Evolutionary conservation across 2,113 vertebrate species (phyloP), one percentile per base, ranked within the genome.

Genomic region (Rafetus swinhoei): DNA sequence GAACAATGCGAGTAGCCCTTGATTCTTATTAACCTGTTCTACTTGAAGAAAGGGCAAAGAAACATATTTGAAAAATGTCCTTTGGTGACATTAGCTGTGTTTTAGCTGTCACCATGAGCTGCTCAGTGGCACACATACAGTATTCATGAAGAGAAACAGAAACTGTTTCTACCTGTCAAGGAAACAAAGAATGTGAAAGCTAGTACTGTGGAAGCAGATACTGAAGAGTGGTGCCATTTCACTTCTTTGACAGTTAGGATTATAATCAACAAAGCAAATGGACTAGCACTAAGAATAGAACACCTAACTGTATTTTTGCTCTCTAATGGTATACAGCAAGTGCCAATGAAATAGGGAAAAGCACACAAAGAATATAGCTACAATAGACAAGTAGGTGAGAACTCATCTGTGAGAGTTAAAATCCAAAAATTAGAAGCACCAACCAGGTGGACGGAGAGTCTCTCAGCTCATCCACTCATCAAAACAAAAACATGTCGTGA

Each of bases 201-300:
- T 27, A 81, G 88, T 95, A 81, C 79, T 94, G 1, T 3, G 55
- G 77, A 95, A 0, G 0, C 39, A 91, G 35, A 89, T 86, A 59
- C 53, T 88, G 86, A 82, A 89, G 86, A 96, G 81, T 74, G 87
- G 79, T 89, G 79, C 45, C 60, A 59, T 90, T 97, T 97, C 85
- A 60, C 82, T 97, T 89, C 69, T 94, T 93, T 96, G 96, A 91
- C 91, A 95, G 93, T 81, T 76, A 92, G 89, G 52, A 93, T 93
- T 92, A 94, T 95, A 96, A 96, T 95, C 93, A 95, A 87, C 87
- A 96, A 94, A 96, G 92, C 76, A 93, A 96, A 96, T 87, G 89
- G 87, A 93, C 82, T 57, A 92, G 94, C 80, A 88, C 90, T 89
- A 95, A 95, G 89, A 91, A 87, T 52, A 92, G 81, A 94, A 96